These are phyloP conservation scores for Listronotus bonariensis DNA, from an alignment of 1,140 invertebrate genomes.

Conservation along the genomic window DNA sequence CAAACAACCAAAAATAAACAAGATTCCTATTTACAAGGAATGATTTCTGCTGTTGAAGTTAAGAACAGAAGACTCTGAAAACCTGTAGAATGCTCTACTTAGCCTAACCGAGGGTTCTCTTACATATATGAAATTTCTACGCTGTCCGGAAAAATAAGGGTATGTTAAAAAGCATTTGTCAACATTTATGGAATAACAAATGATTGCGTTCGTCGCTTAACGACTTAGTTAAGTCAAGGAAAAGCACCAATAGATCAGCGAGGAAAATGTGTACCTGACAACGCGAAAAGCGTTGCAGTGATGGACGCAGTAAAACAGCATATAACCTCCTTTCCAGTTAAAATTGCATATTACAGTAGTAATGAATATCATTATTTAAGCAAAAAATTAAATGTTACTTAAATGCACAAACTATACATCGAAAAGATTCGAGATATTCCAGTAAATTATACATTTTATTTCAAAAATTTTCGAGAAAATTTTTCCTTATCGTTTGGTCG, in stretches of 20 bases:
- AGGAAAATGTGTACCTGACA: conserved; percentile 8
- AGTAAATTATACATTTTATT: conserved; percentile 8
- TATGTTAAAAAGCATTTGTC: not conserved
- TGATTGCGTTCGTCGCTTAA: not conserved
- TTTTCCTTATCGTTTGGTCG: conserved; percentile 42
- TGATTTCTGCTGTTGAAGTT: conserved; percentile 1
- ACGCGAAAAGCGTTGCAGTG: no score
- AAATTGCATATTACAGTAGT: conserved; percentile 1
- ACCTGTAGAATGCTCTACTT: not conserved
- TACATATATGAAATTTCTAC: conserved; percentile 4
- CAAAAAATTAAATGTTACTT: no score
- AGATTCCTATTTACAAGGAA: conserved; percentile 12
- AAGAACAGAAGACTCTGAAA: conserved; percentile 7
- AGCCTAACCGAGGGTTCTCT: conserved; percentile 2
- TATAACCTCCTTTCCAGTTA: not conserved
- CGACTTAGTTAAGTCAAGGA: conserved; percentile 1
- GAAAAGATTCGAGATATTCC: not conserved
- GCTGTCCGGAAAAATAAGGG: not conserved
- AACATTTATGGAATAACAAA: conserved; percentile 1
- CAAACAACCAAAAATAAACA: no score
- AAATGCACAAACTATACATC: not conserved
- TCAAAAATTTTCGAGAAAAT: conserved; percentile 41
- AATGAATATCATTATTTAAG: conserved; percentile 6
- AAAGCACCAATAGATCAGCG: not conserved
- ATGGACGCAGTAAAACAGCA: not conserved